Percentiles rank a stretch among this genome's conserved stretches.
Conservation (phyloP, 2,797 vertebrate species). For the Aphelocoma californica region DNA sequence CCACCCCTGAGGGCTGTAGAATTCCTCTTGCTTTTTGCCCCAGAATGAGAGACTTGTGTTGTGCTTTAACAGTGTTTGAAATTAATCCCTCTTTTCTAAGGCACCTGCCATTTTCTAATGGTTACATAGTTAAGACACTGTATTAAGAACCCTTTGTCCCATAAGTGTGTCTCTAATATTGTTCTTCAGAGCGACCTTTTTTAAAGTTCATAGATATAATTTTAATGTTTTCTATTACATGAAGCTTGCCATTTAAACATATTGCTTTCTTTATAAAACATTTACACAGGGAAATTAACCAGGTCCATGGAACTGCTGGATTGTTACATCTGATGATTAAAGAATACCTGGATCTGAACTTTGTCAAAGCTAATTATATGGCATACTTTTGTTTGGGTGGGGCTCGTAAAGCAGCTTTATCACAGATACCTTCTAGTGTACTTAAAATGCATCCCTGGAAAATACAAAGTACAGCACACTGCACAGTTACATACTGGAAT, state of each 20-base stretch:
- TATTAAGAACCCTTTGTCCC: background rate
- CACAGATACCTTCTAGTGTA: background rate
- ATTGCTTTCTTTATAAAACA: background rate
- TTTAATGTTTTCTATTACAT: conserved; percentile 14
- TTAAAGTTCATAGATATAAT: background rate
- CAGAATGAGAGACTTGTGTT: background rate
- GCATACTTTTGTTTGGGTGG: background rate
- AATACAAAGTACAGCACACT: background rate
- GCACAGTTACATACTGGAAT: background rate
- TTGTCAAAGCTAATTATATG: background rate
- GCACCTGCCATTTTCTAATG: background rate
- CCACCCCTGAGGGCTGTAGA: background rate
- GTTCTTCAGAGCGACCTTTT: background rate
- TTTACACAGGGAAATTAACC: background rate
- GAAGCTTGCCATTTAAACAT: background rate
- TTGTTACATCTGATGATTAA: background rate
- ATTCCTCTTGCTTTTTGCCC: background rate
- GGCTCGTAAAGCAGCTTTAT: background rate
- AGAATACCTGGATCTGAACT: conserved; percentile 1
- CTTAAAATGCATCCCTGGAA: background rate
- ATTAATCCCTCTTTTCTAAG: background rate
- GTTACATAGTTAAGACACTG: background rate
- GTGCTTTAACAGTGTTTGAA: background rate
- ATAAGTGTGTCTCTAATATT: background rate
- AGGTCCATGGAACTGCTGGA: background rate